These are phyloP conservation scores for Poecilia wingei DNA, from an alignment of 2,797 vertebrate species.

Conservation along the genomic window DNA sequence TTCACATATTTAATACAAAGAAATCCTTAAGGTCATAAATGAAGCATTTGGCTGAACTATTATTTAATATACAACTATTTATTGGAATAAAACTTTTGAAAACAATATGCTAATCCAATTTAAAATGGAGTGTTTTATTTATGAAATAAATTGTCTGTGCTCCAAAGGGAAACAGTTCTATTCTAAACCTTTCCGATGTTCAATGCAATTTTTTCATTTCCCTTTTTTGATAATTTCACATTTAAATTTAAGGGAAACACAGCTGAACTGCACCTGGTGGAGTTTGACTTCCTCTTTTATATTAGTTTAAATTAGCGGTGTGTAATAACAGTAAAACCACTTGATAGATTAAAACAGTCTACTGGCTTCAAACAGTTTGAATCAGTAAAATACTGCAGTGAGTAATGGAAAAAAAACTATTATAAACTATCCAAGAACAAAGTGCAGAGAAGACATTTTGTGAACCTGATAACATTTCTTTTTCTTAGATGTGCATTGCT, in stretches of 20 bases:
- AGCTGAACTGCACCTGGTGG: conserved; percentile 14
- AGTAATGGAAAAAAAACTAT: background rate
- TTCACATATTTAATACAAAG: background rate
- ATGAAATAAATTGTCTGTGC: background rate
- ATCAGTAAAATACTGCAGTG: background rate
- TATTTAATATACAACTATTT: background rate
- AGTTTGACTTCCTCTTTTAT: conserved; percentile 17
- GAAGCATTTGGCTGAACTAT: background rate
- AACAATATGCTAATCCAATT: background rate
- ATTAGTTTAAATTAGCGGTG: conserved; percentile 4
- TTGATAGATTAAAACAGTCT: background rate
- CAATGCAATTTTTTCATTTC: conserved; percentile 17
- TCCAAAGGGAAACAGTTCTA: background rate
- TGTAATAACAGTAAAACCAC: background rate
- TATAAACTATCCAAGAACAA: background rate
- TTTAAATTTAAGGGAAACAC: conserved; percentile 17
- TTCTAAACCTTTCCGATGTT: conserved; percentile 9
- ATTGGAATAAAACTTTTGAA: background rate
- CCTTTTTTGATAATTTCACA: conserved; percentile 30
- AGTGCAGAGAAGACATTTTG: background rate
- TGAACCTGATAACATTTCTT: background rate
- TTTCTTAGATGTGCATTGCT: conserved; percentile 86
- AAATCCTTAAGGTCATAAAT: background rate
- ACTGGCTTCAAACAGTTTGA: background rate
- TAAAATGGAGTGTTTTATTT: background rate